Evolutionary conservation across 1,140 invertebrate genomes (phyloP), one percentile per base, ranked within the genome.

Genomic region (Lethocerus indicus): DNA sequence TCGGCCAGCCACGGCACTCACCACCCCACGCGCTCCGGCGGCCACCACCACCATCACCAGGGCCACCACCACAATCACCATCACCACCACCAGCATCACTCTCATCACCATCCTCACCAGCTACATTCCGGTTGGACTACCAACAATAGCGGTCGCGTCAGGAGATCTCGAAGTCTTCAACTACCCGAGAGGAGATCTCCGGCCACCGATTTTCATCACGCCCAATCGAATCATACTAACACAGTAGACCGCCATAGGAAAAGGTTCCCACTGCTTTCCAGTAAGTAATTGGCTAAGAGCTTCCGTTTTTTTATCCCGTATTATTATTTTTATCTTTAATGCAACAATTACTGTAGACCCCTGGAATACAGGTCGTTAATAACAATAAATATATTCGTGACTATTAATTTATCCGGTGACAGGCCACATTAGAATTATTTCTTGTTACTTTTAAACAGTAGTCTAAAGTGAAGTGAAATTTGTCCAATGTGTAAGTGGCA

Each of bases 181-280:
- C 59, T 74, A 14, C 72, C 72, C 0, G 72, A 73, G 54, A 68
- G 68, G 51, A 67, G 65, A 41, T 67, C 67, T 1, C 67, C 67
- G 0, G 60, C 60, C 7, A n/a, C n/a, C n/a, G n/a, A n/a, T n/a
- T n/a, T n/a, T n/a, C 57, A 60, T 37, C 47, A 49, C 32, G 59
- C 26, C 48, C 51, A 18, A 54, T 43, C 50, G 12, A 50, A 46
- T 35, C 53, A 50, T 43, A 53, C 27, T 12, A 28, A 41, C 18
- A 20, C 28, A 20, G 21, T 41, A 20, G 42, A 44, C 23, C 23
- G 21, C 14, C 14, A 25, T 14, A 44, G 42, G 42, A 44, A 44
- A 20, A 26, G 42, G 7, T 27, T 27, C 12, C 42, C 42, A 16
- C n/a, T 44, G 7, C 29, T 28, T 18, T 28, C n/a, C n/a, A 44